These are phyloP conservation scores for Aspiorhynchus laticeps DNA, from an alignment of 2,113 vertebrate species.

Conservation along the genomic window DNA sequence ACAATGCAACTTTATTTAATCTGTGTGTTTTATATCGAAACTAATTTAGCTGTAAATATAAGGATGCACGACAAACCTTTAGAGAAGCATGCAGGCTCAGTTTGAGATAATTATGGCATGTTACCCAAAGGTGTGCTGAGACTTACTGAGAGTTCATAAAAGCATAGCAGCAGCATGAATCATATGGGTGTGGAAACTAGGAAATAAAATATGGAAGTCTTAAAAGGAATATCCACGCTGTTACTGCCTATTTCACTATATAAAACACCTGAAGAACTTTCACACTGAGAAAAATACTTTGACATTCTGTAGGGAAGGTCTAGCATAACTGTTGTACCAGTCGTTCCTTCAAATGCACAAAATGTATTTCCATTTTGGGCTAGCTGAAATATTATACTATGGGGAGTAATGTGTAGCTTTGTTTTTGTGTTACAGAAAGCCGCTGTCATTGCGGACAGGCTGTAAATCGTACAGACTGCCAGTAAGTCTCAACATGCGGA, in stretches of 20 bases:
- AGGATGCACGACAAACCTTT: not conserved
- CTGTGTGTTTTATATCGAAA: slow-evolving; percentile 18
- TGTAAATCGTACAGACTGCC: slow-evolving; percentile 14
- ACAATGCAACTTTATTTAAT: not conserved
- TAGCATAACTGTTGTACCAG: slow-evolving; percentile 31
- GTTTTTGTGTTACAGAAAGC: slow-evolving; percentile 2
- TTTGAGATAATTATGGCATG: slow-evolving; percentile 26
- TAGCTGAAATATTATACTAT: slow-evolving; percentile 34
- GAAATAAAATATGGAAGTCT: slow-evolving; percentile 22
- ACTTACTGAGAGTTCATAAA: slow-evolving; percentile 8
- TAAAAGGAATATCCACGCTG: not conserved
- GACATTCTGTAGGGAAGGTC: not conserved
- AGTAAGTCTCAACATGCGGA: slow-evolving; percentile 22
- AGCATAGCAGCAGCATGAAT: slow-evolving; percentile 13
- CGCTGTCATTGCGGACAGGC: slow-evolving; percentile 19
- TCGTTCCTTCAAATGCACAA: slow-evolving; percentile 12
- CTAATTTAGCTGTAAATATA: slow-evolving; percentile 8
- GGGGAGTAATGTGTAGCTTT: slow-evolving; percentile 19
- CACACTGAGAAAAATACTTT: slow-evolving; percentile 4
- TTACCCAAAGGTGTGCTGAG: slow-evolving; percentile 32
- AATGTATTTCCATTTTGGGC: slow-evolving; percentile 16
- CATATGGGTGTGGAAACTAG: slow-evolving; percentile 23
- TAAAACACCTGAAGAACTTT: not conserved
- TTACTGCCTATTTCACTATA: not conserved
- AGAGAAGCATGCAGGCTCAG: not conserved